Percentiles rank a stretch among this genome's conserved stretches.
Evolutionary conservation across 1,140 invertebrate species (phyloP).

Genomic region (Drosophila paulistorum): DNA sequence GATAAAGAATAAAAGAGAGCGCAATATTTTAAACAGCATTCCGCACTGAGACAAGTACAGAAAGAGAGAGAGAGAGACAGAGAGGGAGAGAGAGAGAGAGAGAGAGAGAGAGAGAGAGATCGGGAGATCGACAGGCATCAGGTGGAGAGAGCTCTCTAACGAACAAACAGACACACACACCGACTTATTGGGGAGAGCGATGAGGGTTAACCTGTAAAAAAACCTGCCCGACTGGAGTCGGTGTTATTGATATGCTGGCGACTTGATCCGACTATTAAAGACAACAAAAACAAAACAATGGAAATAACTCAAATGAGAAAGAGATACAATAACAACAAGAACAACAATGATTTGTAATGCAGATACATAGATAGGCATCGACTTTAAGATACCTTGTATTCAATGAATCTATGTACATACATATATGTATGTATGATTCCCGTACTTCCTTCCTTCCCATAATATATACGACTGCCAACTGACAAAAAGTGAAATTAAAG

Average conservation of each 20-base stretch:
- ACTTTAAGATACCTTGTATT: not conserved
- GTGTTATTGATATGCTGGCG: conserved; percentile 30
- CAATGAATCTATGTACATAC: no score
- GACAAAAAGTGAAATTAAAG: not conserved
- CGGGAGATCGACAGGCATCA: not conserved
- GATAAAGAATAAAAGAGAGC: conserved; percentile 5
- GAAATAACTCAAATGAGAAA: not conserved
- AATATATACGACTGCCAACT: not conserved
- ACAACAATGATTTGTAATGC: not conserved
- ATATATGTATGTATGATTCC: no score
- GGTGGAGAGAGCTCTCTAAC: conserved; percentile 11
- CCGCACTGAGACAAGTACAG: not conserved
- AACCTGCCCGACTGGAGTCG: conserved; percentile 60
- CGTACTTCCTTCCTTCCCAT: no score
- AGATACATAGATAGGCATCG: not conserved
- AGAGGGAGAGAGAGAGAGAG: not conserved
- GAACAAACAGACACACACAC: not conserved
- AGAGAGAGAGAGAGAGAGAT: not conserved
- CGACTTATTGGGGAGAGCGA: conserved; percentile 3
- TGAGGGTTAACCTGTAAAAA: conserved; percentile 32
- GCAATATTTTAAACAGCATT: no score
- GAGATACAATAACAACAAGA: not conserved
- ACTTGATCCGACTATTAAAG: conserved; percentile 14
- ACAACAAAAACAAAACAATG: conserved; percentile 23
- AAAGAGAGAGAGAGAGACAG: not conserved